Evolutionary conservation across 1,140 invertebrate species (phyloP), one percentile per base, ranked within the genome.

Genomic region (Bathynomus jamesi): DNA sequence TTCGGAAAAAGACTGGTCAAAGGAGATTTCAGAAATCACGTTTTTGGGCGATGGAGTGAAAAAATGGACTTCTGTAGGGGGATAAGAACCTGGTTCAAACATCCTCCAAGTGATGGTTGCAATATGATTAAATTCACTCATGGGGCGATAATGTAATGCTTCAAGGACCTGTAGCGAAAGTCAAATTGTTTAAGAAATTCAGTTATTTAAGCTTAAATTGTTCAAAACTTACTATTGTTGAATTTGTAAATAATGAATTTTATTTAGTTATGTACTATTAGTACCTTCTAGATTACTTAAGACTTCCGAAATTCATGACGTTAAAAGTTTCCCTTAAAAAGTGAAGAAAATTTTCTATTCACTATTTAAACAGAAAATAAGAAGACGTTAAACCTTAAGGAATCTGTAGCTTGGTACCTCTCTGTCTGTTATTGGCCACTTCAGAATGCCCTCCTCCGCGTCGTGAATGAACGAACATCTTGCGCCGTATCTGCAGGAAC

Each of bases 401-500:
- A n/a, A n/a, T n/a, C n/a, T n/a, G n/a, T n/a, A n/a, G n/a, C n/a
- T n/a, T n/a, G n/a, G n/a, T 65, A 77, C 76, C 76, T 77, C 76
- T 67, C 73, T 74, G 63, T 77, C 71, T 27, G 72, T 61, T 28
- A 77, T 77, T 27, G 76, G 72, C 29, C 76, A 74, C 67, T 77
- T 77, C 21, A 77, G 53, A n/a, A 77, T 61, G 5, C 76, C 76
- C 21, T 77, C 76, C 67, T 74, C 76, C 7, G 73, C 69, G 61
- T 78, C 74, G 72, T 79, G 78, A 61, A 79, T 78, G 71, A 79
- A 79, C 68, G 78, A 78, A 67, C 77, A 78, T 0, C 78, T 32
- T 32, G 77, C 77, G 4, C 77, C 78, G 65, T 78, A 79, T 29
- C 77, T 73, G 63, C 78, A 78, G 65, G 70, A 78, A 4, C 78